Evolutionary conservation across 2,113 vertebrate genomes (phyloP).

Genomic region (Cercopithecus mona): DNA sequence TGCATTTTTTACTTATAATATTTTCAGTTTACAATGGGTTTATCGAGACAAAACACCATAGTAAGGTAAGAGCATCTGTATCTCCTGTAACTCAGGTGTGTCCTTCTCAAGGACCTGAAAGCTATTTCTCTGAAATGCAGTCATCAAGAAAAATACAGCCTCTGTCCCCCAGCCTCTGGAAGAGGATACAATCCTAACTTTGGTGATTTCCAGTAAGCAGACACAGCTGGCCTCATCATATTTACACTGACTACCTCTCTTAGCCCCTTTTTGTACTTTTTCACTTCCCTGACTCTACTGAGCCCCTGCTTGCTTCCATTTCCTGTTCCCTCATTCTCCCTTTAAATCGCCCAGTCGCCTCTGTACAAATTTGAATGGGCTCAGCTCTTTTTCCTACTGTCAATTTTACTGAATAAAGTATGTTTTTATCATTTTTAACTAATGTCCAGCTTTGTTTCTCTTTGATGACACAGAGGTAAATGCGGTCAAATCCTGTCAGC

Average conservation of each 20-base stretch:
- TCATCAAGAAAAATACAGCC: not conserved
- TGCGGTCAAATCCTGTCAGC: not conserved
- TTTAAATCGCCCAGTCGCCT: not conserved
- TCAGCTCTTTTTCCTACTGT: not conserved
- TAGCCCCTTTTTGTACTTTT: not conserved
- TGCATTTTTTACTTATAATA: too few species aligned
- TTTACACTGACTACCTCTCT: not conserved
- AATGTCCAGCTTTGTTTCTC: not conserved
- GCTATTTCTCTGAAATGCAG: not conserved
- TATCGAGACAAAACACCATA: rapidly evolving
- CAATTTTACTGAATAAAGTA: not conserved
- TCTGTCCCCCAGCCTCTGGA: not conserved
- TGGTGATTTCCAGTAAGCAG: not conserved
- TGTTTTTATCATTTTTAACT: not conserved
- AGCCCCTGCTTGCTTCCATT: not conserved
- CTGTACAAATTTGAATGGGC: not conserved
- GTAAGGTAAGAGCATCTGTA: not conserved
- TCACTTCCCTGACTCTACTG: not conserved
- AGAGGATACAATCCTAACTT: not conserved
- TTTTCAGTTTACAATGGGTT: not conserved
- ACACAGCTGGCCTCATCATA: not conserved
- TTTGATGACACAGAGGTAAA: not conserved
- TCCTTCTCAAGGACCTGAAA: not conserved
- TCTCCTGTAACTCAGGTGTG: not conserved
- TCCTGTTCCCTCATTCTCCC: not conserved